Percentiles rank a stretch among this genome's conserved stretches.
Conservation (phyloP, 2,888 invertebrate genomes). For the Pyrrhia umbra region DNA sequence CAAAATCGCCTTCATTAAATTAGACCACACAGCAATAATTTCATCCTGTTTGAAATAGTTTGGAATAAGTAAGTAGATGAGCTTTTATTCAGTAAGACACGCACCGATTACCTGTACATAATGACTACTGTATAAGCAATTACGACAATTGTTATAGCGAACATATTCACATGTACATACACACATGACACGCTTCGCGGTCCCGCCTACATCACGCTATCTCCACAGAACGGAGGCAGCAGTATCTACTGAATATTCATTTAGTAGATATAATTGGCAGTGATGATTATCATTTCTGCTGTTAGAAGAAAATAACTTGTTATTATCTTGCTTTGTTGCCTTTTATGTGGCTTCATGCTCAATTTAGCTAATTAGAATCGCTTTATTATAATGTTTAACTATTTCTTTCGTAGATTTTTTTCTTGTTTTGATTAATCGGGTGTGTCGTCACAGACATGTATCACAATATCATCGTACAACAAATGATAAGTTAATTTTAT, state of each 20-base stretch:
- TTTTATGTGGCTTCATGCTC: conserved; percentile 40
- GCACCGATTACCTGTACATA: conserved; percentile 25
- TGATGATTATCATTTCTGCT: conserved; percentile 33
- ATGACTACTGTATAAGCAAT: conserved; percentile 41
- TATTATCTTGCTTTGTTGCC: conserved; percentile 21
- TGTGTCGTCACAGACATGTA: too few relatives aligned
- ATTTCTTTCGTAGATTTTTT: neutral
- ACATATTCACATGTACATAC: conserved; percentile 37
- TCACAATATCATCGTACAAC: too few relatives aligned
- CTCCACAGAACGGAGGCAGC: conserved; percentile 16
- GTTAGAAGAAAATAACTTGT: conserved; percentile 27
- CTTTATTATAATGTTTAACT: neutral
- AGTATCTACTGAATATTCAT: conserved; percentile 46
- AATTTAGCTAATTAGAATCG: conserved; percentile 27
- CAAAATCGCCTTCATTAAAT: neutral
- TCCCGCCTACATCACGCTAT: conserved; percentile 29
- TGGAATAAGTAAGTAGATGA: conserved; percentile 1
- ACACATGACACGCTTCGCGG: conserved; percentile 24
- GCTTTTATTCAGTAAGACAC: conserved; percentile 25
- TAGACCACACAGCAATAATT: neutral
- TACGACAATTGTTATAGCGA: conserved; percentile 44
- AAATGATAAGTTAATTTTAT: too few relatives aligned
- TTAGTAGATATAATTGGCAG: conserved; percentile 10
- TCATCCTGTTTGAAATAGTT: neutral
- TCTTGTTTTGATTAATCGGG: neutral